phyloP scores from a whole-genome alignment of 2,797 vertebrate genomes.

The Oophaga sylvatica region DNA sequence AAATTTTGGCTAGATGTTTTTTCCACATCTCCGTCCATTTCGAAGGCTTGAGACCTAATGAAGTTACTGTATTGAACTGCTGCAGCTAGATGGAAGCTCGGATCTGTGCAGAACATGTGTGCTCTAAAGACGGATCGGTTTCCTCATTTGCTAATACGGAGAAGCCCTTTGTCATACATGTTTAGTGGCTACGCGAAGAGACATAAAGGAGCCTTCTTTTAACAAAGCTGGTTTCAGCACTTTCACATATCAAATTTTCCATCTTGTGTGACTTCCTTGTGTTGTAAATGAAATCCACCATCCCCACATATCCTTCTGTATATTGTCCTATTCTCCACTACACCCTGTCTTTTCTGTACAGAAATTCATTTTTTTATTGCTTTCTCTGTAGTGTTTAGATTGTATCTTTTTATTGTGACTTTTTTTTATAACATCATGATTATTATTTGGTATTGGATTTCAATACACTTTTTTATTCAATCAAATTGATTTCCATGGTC shows the following conservation, averaged over 20 bases:
- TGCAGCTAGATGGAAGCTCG: slow-evolving; percentile 3
- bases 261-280: slow-evolving; percentile 57
- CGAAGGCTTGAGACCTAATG: background rate
- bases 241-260: slow-evolving; percentile 50
- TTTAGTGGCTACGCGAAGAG: slow-evolving; percentile 22
- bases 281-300: slow-evolving; percentile 53
- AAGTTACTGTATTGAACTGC: slow-evolving; percentile 14
- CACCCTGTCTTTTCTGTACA: slow-evolving; percentile 72
- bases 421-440: slow-evolving; percentile 80
- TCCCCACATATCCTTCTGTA: slow-evolving; percentile 63
- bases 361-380: slow-evolving; percentile 66
- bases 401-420: slow-evolving; percentile 73
- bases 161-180: slow-evolving; percentile 16
- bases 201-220: slow-evolving; percentile 15
- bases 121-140: slow-evolving; percentile 28
- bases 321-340: slow-evolving; percentile 64
- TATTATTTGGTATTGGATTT: slow-evolving; percentile 83
- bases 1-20: slow-evolving; percentile 42
- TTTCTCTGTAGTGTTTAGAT: slow-evolving; percentile 79
- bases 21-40: slow-evolving; percentile 54
- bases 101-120: slow-evolving; percentile 25
- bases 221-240: slow-evolving; percentile 48
- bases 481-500: slow-evolving; percentile 62
- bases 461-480: slow-evolving; percentile 84
- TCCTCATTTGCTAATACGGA: slow-evolving; percentile 13